Conservation (phyloP, 2,113 vertebrate species). For the Cyprinodon brontotheroides region DNA sequence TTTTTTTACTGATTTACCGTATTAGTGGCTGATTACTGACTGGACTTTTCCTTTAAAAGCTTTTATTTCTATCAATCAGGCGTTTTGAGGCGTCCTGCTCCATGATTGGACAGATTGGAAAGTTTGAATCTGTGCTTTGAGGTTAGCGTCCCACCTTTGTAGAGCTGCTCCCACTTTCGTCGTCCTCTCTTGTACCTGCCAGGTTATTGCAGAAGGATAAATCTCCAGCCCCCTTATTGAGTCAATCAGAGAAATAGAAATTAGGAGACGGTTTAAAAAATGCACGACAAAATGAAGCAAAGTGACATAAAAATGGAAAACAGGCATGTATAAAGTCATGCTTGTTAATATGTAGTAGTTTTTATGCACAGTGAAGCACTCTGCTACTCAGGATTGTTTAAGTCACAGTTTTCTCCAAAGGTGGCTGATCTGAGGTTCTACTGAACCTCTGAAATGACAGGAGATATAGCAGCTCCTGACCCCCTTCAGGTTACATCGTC, state of each 20-base stretch:
- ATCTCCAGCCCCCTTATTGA: constrained; percentile 64
- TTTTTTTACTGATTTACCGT: too few species aligned
- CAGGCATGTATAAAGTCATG: not conserved
- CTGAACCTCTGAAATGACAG: too few species aligned
- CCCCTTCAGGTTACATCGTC: too few species aligned
- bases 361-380: not conserved
- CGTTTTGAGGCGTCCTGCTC: too few species aligned
- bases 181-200: constrained; percentile 81
- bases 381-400: not conserved
- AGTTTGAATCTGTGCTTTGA: not conserved
- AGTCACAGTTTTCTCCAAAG: too few species aligned
- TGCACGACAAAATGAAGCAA: not conserved
- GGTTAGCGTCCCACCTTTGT: constrained; percentile 67
- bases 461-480: too few species aligned
- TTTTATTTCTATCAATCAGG: too few species aligned
- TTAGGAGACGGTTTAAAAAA: constrained; percentile 1
- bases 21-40: too few species aligned
- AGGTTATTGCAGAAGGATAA: constrained; percentile 78
- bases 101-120: not conserved
- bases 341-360: not conserved
- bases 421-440: too few species aligned
- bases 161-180: constrained; percentile 82
- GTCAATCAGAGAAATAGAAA: not conserved
- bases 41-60: too few species aligned
- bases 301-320: not conserved